Evolutionary conservation across 2,797 vertebrate species (phyloP).

Genomic region (Falco novaeseelandiae): DNA sequence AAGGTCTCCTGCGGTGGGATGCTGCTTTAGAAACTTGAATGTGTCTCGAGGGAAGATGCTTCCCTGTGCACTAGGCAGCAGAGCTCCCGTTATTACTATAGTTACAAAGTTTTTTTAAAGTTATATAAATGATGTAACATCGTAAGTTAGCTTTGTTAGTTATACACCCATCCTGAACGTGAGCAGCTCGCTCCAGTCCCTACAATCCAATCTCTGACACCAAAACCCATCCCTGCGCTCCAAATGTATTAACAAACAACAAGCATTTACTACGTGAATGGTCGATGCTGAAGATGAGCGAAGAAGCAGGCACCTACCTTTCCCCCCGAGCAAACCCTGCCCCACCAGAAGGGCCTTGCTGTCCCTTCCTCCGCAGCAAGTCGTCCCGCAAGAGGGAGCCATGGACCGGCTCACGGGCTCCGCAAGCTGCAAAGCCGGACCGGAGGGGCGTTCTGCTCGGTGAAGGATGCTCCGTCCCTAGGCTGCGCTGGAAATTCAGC

Average conservation of each 20-base stretch:
- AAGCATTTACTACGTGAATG: fast-evolving
- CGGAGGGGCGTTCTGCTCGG: fast-evolving
- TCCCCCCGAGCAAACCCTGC: neutral
- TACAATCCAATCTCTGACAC: neutral
- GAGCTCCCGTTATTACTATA: neutral
- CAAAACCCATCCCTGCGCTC: neutral
- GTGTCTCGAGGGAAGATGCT: neutral
- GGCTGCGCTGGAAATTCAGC: neutral
- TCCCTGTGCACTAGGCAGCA: neutral
- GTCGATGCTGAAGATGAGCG: neutral
- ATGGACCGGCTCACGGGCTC: neutral
- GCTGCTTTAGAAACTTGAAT: neutral
- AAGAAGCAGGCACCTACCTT: no score
- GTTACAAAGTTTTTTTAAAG: neutral
- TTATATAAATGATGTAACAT: neutral
- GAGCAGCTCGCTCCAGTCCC: neutral
- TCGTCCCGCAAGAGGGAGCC: constrained; percentile 48
- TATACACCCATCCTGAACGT: neutral
- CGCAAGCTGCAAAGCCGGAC: neutral
- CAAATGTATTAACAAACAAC: fast-evolving
- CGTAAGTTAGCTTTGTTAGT: neutral
- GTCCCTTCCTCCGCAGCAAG: fast-evolving
- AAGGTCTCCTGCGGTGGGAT: neutral
- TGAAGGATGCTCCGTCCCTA: neutral
- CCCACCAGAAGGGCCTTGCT: neutral